Conservation (phyloP, 2,888 invertebrate genomes). For the Eilema griseolum region DNA sequence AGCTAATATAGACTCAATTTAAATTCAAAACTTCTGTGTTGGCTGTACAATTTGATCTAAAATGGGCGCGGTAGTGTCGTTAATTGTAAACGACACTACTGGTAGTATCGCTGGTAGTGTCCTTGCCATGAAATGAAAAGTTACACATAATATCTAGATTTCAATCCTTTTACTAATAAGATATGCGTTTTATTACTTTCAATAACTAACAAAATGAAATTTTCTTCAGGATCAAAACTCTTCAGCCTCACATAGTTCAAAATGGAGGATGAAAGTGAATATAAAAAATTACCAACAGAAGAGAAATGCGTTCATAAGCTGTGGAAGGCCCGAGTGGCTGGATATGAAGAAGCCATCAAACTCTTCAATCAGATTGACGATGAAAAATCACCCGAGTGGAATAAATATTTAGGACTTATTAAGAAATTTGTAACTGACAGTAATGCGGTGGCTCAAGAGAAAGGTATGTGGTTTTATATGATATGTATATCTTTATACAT, state of each 20-base stretch:
- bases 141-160: too few relatives aligned
- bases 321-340: conserved; percentile 98
- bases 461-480: conserved; percentile 85
- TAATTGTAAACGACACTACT: too few relatives aligned
- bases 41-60: too few relatives aligned
- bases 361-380: conserved; percentile 95
- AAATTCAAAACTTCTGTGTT: too few relatives aligned
- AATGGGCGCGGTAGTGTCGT: too few relatives aligned
- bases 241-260: conserved; percentile 56
- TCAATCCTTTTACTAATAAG: too few relatives aligned
- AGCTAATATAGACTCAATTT: too few relatives aligned
- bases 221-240: conserved; percentile 41
- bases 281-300: conserved; percentile 94
- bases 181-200: not conserved
- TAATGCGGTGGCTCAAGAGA: conserved; percentile 98
- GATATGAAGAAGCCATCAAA: conserved; percentile 97
- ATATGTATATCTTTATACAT: not conserved
- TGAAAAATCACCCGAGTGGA: conserved; percentile 98
- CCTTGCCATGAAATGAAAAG: not conserved
- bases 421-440: conserved; percentile 98
- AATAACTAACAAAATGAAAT: not conserved
- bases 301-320: conserved; percentile 97
- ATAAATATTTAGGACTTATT: conserved; percentile 95
- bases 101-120: too few relatives aligned
- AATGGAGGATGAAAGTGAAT: conserved; percentile 96